phyloP scores from a whole-genome alignment of 2,797 vertebrate species.

The Xenopus petersii region DNA sequence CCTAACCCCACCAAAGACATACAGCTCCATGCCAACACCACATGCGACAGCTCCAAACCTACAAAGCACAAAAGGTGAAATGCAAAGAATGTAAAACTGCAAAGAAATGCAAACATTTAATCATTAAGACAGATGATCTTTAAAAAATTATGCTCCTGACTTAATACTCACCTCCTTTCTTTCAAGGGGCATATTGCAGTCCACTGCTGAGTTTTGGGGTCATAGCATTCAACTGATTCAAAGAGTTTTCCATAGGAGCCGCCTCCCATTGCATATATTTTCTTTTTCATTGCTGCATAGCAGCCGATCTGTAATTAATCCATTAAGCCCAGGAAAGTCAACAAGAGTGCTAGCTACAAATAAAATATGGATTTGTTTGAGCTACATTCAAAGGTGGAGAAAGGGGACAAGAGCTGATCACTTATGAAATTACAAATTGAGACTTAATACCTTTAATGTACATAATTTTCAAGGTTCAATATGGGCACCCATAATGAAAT shows the following conservation, averaged over 20 bases:
- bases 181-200: constrained; percentile 94
- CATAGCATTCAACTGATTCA: constrained; percentile 92
- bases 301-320: constrained; percentile 81
- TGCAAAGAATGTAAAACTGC: no score
- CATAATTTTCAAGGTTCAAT: no score
- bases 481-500: no score
- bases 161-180: constrained; percentile 79
- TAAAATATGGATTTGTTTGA: neutral
- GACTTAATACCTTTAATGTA: no score
- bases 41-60: constrained; percentile 96
- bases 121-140: neutral
- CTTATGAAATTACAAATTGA: no score
- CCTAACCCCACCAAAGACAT: constrained; percentile 92
- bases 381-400: neutral
- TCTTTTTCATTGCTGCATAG: constrained; percentile 97
- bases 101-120: neutral
- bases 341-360: neutral
- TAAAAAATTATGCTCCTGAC: no score
- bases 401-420: neutral
- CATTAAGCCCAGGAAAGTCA: constrained; percentile 14
- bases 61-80: neutral
- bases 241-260: constrained; percentile 95
- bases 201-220: constrained; percentile 95
- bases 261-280: constrained; percentile 95
- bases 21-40: constrained; percentile 91